A percentile compares a stretch with the other conserved stretches of the same genome.
These are phyloP conservation scores for Andrena haemorrhoa DNA, from an alignment of 2,888 invertebrate genomes.

Conservation along the genomic window DNA sequence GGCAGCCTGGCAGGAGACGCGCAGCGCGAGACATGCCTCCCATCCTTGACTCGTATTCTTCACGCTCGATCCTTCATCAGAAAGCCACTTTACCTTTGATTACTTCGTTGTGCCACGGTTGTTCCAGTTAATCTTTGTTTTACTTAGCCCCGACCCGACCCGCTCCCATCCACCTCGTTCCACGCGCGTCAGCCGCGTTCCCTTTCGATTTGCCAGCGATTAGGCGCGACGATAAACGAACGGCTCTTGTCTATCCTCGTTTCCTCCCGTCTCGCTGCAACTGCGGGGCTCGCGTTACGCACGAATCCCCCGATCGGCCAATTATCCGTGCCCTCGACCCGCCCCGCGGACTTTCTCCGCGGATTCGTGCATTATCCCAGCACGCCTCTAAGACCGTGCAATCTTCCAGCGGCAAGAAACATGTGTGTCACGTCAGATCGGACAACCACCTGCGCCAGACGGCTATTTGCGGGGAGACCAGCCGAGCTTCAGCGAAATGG, in stretches of 20 bases:
- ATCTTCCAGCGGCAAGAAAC: conserved; percentile 17
- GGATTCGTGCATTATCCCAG: conserved; percentile 23
- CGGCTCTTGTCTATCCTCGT: not conserved
- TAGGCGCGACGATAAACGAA: not conserved
- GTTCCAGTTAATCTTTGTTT: conserved; percentile 12
- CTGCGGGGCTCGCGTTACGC: conserved; percentile 20
- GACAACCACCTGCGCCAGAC: conserved; percentile 17
- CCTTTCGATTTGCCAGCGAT: conserved; percentile 20
- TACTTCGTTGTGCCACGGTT: not conserved
- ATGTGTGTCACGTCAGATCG: conserved; percentile 27
- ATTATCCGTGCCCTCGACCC: not conserved
- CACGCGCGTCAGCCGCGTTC: not conserved
- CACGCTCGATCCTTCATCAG: not conserved
- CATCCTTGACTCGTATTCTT: not conserved
- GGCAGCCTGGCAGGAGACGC: too few species aligned
- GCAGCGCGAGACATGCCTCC: too few species aligned
- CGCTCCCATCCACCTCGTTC: not conserved
- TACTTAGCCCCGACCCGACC: not conserved
- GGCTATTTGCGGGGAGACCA: conserved; percentile 3
- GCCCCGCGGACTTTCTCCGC: conserved; percentile 40
- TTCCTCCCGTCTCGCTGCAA: not conserved
- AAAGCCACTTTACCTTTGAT: not conserved
- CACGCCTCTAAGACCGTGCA: conserved; percentile 19
- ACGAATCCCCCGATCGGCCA: conserved; percentile 25
- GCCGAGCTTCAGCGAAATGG: conserved; percentile 30